phyloP scores from a whole-genome alignment of 2,113 vertebrate genomes.

The Callospermophilus lateralis region DNA sequence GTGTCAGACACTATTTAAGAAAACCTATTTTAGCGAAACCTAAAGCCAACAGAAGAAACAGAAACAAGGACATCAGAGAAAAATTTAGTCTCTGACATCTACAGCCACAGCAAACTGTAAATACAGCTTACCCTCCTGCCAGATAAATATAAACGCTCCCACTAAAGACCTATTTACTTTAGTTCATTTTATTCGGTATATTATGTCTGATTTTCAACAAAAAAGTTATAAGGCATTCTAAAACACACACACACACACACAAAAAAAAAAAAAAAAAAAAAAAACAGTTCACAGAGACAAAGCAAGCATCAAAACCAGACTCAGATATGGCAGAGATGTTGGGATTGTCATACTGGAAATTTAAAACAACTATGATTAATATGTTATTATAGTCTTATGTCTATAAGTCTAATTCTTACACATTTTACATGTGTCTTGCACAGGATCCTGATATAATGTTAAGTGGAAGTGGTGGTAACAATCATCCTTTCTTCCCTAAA shows the following conservation, averaged over 20 bases:
- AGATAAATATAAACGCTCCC: background rate
- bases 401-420: background rate
- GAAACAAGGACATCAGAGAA: constrained; percentile 19
- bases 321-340: background rate
- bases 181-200: background rate
- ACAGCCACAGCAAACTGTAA: background rate
- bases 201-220: constrained; percentile 23
- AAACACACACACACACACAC: background rate
- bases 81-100: background rate
- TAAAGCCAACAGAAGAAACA: background rate
- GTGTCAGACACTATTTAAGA: background rate
- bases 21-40: background rate
- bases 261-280: background rate
- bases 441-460: background rate
- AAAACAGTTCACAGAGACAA: background rate
- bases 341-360: background rate
- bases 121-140: background rate
- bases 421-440: background rate
- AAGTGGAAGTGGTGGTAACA: background rate
- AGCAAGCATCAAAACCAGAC: background rate
- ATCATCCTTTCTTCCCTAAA: background rate
- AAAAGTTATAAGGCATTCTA: background rate
- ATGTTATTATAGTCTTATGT: background rate
- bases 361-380: background rate
- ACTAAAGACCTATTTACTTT: background rate